Conservation (phyloP, 2,888 invertebrate species). For the Clitarchus hookeri region DNA sequence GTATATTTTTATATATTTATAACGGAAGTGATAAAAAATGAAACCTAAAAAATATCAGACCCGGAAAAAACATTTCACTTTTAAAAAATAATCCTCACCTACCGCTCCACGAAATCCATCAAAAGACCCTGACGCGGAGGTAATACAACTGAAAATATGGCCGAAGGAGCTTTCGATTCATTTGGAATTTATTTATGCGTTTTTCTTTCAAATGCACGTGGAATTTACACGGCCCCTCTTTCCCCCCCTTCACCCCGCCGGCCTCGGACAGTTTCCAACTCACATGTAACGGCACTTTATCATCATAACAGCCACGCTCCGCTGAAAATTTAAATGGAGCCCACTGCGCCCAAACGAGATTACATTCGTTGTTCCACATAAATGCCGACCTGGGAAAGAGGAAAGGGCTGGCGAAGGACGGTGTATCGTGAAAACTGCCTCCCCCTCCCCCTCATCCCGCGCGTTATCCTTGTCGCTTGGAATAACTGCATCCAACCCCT, state of each 20-base stretch:
- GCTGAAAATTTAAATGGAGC: background rate
- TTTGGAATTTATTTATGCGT: slow-evolving; percentile 2
- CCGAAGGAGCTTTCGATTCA: slow-evolving; percentile 8
- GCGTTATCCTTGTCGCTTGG: background rate
- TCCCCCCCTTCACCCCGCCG: background rate
- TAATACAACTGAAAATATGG: background rate
- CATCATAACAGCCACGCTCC: background rate
- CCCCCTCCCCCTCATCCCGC: background rate
- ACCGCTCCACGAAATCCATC: background rate
- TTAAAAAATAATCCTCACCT: background rate
- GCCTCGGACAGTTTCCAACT: background rate
- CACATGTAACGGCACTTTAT: background rate
- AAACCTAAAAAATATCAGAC: background rate
- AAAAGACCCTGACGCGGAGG: background rate
- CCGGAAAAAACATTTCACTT: background rate
- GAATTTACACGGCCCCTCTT: background rate
- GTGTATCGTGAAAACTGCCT: background rate
- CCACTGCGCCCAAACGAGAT: background rate
- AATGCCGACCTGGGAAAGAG: background rate
- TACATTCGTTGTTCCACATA: slow-evolving; percentile 9
- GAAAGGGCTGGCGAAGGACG: background rate
- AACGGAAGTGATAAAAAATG: too few relatives aligned
- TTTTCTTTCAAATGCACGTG: background rate
- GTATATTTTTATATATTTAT: too few relatives aligned
- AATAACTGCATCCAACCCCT: background rate